phyloP scores from a whole-genome alignment of 1,140 invertebrate genomes.

The Drosophila littoralis region DNA sequence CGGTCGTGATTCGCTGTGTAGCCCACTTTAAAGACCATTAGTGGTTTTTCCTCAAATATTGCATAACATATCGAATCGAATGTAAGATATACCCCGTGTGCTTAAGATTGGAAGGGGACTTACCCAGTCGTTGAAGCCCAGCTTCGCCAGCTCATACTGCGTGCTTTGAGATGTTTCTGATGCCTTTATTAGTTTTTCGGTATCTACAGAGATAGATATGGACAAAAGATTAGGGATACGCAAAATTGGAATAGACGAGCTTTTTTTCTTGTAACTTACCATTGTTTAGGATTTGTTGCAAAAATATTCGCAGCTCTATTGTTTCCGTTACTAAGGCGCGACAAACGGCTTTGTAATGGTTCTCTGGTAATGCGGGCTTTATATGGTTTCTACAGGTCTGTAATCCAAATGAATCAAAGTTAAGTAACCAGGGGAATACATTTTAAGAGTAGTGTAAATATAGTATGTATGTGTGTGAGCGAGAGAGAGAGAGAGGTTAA shows the following conservation, averaged over 20 bases:
- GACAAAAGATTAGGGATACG: not conserved
- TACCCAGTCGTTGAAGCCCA: constrained; percentile 95
- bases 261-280: constrained; percentile 59
- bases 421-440: no score
- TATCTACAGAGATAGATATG: constrained; percentile 63
- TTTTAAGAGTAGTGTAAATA: not conserved
- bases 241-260: constrained; percentile 1
- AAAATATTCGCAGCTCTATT: constrained; percentile 94
- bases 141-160: constrained; percentile 89
- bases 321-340: constrained; percentile 95
- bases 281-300: constrained; percentile 91
- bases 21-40: constrained; percentile 73
- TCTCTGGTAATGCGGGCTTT: constrained; percentile 86
- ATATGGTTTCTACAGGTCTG: constrained; percentile 81
- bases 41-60: constrained; percentile 46
- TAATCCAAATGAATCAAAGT: not conserved
- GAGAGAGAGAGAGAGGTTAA: no score
- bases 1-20: constrained; percentile 42
- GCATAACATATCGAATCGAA: constrained; percentile 24
- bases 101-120: constrained; percentile 57
- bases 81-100: constrained; percentile 19
- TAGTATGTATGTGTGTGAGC: no score
- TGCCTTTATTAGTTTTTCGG: constrained; percentile 86
- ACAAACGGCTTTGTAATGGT: constrained; percentile 96
- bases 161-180: constrained; percentile 86